phyloP scores from a whole-genome alignment of 2,797 vertebrate genomes.

The Morus bassanus region DNA sequence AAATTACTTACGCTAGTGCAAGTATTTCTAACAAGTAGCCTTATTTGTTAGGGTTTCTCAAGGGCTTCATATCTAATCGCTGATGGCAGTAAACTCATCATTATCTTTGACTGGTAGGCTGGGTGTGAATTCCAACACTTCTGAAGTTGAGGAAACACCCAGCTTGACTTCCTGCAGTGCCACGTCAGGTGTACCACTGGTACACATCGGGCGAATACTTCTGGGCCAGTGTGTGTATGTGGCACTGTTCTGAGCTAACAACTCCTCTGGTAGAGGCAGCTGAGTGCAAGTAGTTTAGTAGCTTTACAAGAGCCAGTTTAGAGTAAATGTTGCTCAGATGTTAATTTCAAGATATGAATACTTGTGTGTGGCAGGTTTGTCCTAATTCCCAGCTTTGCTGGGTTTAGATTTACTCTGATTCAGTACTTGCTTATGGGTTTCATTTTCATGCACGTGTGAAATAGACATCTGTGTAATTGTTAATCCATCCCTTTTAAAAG shows the following conservation, averaged over 20 bases:
- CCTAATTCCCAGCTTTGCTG: not conserved
- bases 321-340: not conserved
- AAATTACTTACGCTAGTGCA: not conserved
- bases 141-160: not conserved
- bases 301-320: not conserved
- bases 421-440: not conserved
- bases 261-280: not conserved
- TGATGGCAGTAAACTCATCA: not conserved
- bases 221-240: not conserved
- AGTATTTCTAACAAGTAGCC: not conserved
- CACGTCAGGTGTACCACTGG: not conserved
- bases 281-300: not conserved
- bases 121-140: not conserved
- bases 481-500: not conserved
- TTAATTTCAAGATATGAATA: not conserved
- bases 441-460: not conserved
- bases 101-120: not conserved
- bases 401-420: not conserved
- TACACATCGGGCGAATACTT: fast-evolving
- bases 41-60: not conserved
- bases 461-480: not conserved
- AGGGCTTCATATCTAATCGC: not conserved
- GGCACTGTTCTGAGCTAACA: not conserved
- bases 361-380: not conserved
- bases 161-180: not conserved